A percentile compares a stretch with the other conserved stretches of the same genome.
Evolutionary conservation across 1,140 invertebrate genomes (phyloP).

Genomic region (Cylas formicarius): DNA sequence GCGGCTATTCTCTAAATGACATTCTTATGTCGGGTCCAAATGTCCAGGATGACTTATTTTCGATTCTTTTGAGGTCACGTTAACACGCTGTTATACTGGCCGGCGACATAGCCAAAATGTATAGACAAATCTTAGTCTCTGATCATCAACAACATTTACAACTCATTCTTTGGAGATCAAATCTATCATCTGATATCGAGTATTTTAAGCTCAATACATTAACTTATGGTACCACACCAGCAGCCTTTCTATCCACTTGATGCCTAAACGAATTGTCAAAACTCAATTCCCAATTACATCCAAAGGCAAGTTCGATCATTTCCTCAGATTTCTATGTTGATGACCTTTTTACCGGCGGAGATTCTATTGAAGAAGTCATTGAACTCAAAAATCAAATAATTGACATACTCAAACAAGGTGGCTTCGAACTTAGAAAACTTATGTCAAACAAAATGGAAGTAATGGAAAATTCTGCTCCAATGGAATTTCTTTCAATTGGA

Average conservation of each 20-base stretch:
- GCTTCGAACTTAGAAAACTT: too few relatives aligned
- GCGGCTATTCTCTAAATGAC: conserved; percentile 33
- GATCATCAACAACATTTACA: conserved; percentile 34
- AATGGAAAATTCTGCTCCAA: too few relatives aligned
- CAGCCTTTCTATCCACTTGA: conserved; percentile 33
- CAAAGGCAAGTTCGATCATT: too few relatives aligned
- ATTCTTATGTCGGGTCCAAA: conserved; percentile 28
- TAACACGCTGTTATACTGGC: conserved; percentile 19
- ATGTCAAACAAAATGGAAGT: too few relatives aligned
- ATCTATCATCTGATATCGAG: neutral
- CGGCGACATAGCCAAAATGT: conserved; percentile 44
- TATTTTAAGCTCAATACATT: conserved; percentile 28
- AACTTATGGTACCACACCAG: conserved; percentile 34
- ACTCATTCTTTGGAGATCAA: conserved; percentile 36
- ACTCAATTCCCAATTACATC: too few relatives aligned
- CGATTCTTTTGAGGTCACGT: conserved; percentile 34
- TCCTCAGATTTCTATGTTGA: too few relatives aligned
- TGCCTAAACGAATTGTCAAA: conserved; percentile 25
- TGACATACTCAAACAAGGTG: too few relatives aligned
- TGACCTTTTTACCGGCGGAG: too few relatives aligned
- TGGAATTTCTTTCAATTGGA: too few relatives aligned
- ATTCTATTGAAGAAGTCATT: too few relatives aligned
- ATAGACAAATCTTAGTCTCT: conserved; percentile 38
- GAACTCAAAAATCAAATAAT: too few relatives aligned
- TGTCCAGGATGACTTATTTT: conserved; percentile 34